These are phyloP conservation scores for Lycodopsis pacificus DNA, from an alignment of 2,797 vertebrate species.

Conservation along the genomic window DNA sequence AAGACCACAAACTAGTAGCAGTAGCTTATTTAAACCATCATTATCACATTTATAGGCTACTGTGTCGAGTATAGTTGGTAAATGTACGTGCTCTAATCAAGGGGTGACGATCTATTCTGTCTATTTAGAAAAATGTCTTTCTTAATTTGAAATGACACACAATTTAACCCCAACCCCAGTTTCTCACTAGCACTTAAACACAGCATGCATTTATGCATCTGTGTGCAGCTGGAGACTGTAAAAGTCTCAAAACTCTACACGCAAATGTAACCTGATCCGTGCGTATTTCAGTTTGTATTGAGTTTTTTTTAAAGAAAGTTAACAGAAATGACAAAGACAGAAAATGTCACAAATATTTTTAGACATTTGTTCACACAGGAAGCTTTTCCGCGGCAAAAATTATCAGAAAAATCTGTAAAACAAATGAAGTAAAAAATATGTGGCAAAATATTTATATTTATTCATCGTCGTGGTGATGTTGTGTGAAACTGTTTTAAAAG, in stretches of 20 bases:
- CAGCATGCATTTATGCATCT: too few relatives aligned
- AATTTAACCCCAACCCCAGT: neutral
- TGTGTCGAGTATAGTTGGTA: neutral
- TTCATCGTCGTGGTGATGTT: neutral
- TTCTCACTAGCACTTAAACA: neutral
- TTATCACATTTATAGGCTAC: neutral
- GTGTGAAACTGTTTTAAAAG: neutral
- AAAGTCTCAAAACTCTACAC: too few relatives aligned
- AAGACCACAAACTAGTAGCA: neutral
- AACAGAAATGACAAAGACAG: too few relatives aligned
- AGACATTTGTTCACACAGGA: neutral
- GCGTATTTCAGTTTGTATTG: too few relatives aligned
- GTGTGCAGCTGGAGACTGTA: too few relatives aligned
- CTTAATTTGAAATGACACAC: neutral
- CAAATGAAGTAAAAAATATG: neutral
- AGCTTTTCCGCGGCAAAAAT: neutral
- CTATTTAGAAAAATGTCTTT: neutral
- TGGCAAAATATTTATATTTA: neutral
- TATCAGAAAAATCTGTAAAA: neutral
- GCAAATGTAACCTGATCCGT: too few relatives aligned
- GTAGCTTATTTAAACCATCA: neutral
- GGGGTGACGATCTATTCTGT: neutral
- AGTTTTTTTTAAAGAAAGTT: too few relatives aligned
- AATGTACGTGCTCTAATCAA: neutral
- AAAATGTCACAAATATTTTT: neutral